Evolutionary conservation across 1,140 invertebrate genomes (phyloP), one percentile per base, ranked within the genome.

Genomic region (Dreissena rostriformis): DNA sequence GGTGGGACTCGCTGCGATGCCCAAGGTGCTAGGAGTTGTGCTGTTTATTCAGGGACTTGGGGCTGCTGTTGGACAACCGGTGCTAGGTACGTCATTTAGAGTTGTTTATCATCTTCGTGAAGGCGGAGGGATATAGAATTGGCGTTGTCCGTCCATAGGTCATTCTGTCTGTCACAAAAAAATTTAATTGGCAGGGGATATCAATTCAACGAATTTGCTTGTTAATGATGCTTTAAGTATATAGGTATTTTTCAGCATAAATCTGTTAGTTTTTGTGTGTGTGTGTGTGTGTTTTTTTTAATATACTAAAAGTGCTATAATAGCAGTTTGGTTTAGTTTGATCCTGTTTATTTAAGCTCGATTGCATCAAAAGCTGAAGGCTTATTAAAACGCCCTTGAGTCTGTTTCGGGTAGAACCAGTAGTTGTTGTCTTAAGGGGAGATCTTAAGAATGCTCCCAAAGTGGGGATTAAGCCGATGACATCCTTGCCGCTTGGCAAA

Each of bases 41-140:
- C 66, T 92, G 14, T 81, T 92, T 28, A 86, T 92, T 22, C 90
- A 92, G 67, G 91, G 90, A 8, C 52, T 88, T 8, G 90, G 90
- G 65, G 88, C 90, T 22, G 86, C 90, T 17, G 57, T 90, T 19
- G 91, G 90, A 19, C 90, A 92, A 75, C 88, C 87, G 0, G 55
- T 91, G 28, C 74, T 90, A 68, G 91, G 91, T 92, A 88, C 80
- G 49, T 67, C 11, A 67, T n/a, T 67, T 11, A 26, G 24, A 24
- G 14, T 49, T 15, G 15, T 29, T 24, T 15, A 29, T 72, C 7
- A 39, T 10, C 19, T 39, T 12, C 39, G 17, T 29, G 8, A 29
- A 24, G 11, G 19, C 17, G 12, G 19, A 39, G 29, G 15, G 15
- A 39, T 24, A 7, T 24, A 28, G 26, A 12, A 15, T 14, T 24